A percentile compares a stretch with the other conserved stretches of the same genome.
phyloP scores from a whole-genome alignment of 1,140 invertebrate species.

The Sweltsa coloradensis region DNA sequence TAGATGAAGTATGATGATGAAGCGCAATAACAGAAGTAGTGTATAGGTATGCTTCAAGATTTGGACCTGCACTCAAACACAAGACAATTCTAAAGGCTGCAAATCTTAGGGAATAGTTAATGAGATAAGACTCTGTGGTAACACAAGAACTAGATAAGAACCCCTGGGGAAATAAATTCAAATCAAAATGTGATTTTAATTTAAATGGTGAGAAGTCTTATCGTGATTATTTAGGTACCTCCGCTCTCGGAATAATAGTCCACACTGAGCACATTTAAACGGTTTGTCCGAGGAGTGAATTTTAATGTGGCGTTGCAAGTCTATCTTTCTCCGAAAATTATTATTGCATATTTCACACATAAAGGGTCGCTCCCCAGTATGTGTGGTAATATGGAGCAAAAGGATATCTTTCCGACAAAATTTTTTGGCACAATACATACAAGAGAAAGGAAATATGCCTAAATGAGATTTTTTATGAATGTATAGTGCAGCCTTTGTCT shows the following conservation, averaged over 20 bases:
- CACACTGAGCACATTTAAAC: constrained; percentile 37
- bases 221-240: constrained; percentile 30
- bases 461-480: constrained; percentile 39
- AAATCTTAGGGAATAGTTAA: too few relatives aligned
- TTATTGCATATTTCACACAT: constrained; percentile 37
- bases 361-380: constrained; percentile 34
- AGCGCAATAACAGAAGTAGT: too few relatives aligned
- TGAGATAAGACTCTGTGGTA: too few relatives aligned
- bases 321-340: constrained; percentile 35
- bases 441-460: constrained; percentile 35
- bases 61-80: too few relatives aligned
- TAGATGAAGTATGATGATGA: too few relatives aligned
- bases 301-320: constrained; percentile 34
- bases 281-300: constrained; percentile 38
- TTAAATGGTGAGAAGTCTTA: too few relatives aligned
- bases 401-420: constrained; percentile 41
- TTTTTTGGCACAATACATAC: constrained; percentile 30
- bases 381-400: constrained; percentile 37
- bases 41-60: too few relatives aligned
- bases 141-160: too few relatives aligned
- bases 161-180: too few relatives aligned
- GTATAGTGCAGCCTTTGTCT: constrained; percentile 36
- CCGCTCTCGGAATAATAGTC: constrained; percentile 38
- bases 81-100: too few relatives aligned
- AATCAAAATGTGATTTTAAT: too few relatives aligned